Conservation (phyloP, 2,797 vertebrate genomes). For the Caiman crocodilus region DNA sequence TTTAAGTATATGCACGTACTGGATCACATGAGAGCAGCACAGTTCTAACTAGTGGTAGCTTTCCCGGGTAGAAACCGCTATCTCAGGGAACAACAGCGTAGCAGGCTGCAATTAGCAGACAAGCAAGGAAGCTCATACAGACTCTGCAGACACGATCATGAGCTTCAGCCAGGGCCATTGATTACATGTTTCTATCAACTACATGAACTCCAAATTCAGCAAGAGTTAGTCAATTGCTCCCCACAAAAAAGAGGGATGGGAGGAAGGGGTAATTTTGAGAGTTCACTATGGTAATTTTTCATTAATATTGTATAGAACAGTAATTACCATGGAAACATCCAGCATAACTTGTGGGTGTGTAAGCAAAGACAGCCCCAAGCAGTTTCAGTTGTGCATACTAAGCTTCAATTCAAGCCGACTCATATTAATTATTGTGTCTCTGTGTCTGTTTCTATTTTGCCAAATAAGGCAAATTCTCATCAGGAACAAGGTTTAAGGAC, state of each 20-base stretch:
- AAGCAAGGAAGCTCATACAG: neutral
- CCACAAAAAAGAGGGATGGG: neutral
- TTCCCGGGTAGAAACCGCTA: neutral
- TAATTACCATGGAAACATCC: slow-evolving; percentile 50
- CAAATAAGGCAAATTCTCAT: neutral
- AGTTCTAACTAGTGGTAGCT: neutral
- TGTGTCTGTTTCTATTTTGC: neutral
- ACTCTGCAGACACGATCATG: neutral
- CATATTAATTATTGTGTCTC: neutral
- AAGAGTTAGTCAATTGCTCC: neutral
- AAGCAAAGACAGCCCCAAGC: neutral
- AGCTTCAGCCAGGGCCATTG: neutral
- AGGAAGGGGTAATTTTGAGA: slow-evolving; percentile 28
- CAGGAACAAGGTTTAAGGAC: accelerated
- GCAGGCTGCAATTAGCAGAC: neutral
- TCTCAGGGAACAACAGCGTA: neutral
- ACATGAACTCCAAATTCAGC: neutral
- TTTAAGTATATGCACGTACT: neutral
- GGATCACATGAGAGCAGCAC: neutral
- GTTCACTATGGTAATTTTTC: slow-evolving; percentile 60
- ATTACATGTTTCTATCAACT: neutral
- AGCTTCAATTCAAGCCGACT: neutral
- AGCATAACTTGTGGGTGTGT: neutral
- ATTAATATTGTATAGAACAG: slow-evolving; percentile 63
- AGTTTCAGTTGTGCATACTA: neutral